Evolutionary conservation across 2,113 vertebrate species (phyloP).

Genomic region (Cinclus cinclus): DNA sequence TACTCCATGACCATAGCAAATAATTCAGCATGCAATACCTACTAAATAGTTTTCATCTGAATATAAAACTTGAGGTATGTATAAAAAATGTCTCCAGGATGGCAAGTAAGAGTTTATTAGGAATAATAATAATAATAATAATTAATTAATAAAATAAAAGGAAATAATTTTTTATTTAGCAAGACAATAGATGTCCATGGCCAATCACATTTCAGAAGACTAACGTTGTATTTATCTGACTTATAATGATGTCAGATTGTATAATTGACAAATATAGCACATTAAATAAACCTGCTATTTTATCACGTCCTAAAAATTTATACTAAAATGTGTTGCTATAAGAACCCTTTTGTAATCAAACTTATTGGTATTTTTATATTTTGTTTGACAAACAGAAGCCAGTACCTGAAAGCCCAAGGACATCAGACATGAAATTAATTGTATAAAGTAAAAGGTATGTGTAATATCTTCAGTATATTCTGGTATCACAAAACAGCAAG

Average conservation of each 20-base stretch:
- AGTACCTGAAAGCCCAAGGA: neutral
- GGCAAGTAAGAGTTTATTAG: neutral
- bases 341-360: neutral
- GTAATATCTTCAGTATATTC: neutral
- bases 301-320: neutral
- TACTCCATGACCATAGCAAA: neutral
- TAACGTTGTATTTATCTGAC: accelerated
- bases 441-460: neutral
- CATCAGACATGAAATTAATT: neutral
- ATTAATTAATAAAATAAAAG: too few relatives aligned
- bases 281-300: neutral
- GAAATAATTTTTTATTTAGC: neutral
- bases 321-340: neutral
- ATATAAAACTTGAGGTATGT: neutral
- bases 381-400: neutral
- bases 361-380: neutral
- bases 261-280: neutral
- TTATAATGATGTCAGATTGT: neutral
- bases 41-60: neutral
- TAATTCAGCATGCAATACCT: neutral
- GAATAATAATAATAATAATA: too few relatives aligned
- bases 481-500: neutral
- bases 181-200: neutral
- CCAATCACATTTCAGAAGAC: neutral
- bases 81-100: neutral